A percentile compares a stretch with the other conserved stretches of the same genome.
phyloP scores from a whole-genome alignment of 2,888 invertebrate species.

The Thymelicus lineola region DNA sequence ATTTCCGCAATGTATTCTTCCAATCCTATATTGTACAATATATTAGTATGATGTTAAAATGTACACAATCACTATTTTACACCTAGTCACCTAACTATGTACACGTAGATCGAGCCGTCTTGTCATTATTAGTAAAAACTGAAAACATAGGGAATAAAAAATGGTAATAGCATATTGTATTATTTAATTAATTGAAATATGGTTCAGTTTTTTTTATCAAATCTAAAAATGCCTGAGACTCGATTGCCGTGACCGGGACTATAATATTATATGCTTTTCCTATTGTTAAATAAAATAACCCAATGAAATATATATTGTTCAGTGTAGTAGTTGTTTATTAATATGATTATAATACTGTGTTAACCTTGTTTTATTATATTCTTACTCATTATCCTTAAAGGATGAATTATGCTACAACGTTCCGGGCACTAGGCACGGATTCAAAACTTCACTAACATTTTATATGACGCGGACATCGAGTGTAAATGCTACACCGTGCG shows the following conservation, averaged over 20 bases:
- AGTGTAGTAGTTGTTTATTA: conserved; percentile 21
- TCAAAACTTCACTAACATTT: no score
- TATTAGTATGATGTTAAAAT: no score
- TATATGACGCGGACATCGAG: no score
- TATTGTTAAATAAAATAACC: conserved; percentile 13
- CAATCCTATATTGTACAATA: not conserved
- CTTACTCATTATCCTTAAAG: no score
- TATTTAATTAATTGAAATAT: no score
- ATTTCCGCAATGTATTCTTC: not conserved
- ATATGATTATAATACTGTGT: conserved; percentile 8
- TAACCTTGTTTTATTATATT: conserved; percentile 12
- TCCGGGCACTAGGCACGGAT: no score
- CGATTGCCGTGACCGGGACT: not conserved
- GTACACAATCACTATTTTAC: not conserved
- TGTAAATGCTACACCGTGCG: no score
- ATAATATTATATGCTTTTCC: conserved; percentile 5
- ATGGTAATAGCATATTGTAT: no score
- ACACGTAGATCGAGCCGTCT: not conserved
- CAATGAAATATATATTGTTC: conserved; percentile 18
- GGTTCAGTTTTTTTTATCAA: not conserved
- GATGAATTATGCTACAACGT: no score
- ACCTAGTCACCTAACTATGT: not conserved
- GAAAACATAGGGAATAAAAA: no score
- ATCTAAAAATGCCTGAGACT: not conserved
- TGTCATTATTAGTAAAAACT: no score